Base-by-base conservation (phyloP, 2,113 vertebrate species). In the Proterorhinus semilunaris region DNA sequence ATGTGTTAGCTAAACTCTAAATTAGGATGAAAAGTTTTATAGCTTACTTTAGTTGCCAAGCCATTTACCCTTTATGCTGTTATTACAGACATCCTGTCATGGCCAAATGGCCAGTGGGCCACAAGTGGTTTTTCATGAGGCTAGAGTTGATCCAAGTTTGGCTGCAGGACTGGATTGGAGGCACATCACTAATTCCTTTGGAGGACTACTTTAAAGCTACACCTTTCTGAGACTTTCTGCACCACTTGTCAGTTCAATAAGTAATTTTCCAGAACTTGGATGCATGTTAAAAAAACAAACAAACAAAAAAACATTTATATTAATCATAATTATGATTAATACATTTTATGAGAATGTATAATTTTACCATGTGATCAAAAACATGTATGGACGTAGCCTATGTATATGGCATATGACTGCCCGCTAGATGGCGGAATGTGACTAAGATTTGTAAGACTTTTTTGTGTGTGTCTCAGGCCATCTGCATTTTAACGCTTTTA, bases 101-200 rank as follows among this genome's bases (percentile, higher is more conserved):
- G 92, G 75, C 87, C 76, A 91, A 91, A 73, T 93, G 92, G 93
- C 88, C 88, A 27, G 71, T 82, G 59, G 88, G 80, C 74, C 91
- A 92, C 71, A 87, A 92, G 21, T 93, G 91, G 89, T 91, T 93
- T 78, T 92, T 93, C 77, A 91, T 93, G 91, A 93, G 92, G 81
- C 79, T 92, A 66, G 86, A 91, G 61, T 58, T 92, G 75, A 79
- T 90, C 68, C 90, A 91, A 66, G 86, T 92, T 16, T 92, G 91
- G 90, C 84, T 92, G 48, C 92, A 93, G 80, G 84, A 92, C 80
- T 93, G 91, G 91, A 5, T 83, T 1, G 89, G 91, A 46, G 89
- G 91, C 15, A 66, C 82, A 15, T 81, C 68, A 5, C 57, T 91
- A 53, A 77, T 91, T 73, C 79, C 89, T 0, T 66, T 92, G 70